These are phyloP conservation scores for Pterocles gutturalis DNA, from an alignment of 2,113 vertebrate species.

Conservation along the genomic window DNA sequence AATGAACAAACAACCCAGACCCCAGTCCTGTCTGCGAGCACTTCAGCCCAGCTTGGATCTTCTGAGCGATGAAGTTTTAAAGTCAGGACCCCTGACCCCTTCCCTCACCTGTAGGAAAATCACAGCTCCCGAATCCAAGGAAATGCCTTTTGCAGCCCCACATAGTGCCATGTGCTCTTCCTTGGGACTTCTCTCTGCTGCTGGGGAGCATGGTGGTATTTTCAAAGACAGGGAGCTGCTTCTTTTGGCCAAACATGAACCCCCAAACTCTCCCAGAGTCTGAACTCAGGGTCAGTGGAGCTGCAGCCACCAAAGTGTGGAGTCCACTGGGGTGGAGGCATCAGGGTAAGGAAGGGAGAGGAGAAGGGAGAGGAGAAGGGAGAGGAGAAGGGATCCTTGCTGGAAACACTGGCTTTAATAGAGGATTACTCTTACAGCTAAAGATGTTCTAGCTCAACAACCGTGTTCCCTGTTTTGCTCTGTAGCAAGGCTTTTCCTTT, in stretches of 20 bases:
- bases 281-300: accelerated
- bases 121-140: neutral
- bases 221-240: neutral
- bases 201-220: neutral
- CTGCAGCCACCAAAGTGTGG: neutral
- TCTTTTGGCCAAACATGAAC: accelerated
- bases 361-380: no score
- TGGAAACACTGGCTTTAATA: neutral
- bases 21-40: accelerated
- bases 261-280: neutral
- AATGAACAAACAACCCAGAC: neutral
- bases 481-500: neutral
- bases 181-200: neutral
- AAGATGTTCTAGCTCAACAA: neutral
- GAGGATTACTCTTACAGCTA: neutral
- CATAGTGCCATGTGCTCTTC: neutral
- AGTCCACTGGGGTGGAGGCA: neutral
- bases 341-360: no score
- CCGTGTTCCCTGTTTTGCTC: neutral
- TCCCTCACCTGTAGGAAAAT: neutral
- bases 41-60: neutral
- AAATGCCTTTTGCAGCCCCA: neutral
- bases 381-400: neutral
- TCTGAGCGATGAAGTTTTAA: neutral
- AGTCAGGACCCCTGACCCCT: neutral